Evolutionary conservation across 64 coral and sea anemone species (phyloP), one percentile per base, ranked within the genome.

Genomic region (Montipora foliosa): DNA sequence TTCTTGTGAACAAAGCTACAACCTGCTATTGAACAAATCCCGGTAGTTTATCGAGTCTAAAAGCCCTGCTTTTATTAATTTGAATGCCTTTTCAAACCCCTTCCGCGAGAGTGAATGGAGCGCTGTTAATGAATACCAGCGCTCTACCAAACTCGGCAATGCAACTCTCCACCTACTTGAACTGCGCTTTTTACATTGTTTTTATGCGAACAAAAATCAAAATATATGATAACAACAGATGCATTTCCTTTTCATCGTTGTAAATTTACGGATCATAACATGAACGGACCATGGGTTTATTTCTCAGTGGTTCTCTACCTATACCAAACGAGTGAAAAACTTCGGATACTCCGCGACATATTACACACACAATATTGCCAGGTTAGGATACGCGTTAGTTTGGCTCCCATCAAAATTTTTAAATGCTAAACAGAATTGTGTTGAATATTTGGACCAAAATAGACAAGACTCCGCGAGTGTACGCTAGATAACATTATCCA

Each of bases 1-100:
- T 22, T 69, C 62, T 86, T 13, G 49, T 86, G 82, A 86, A 86
- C 71, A 86, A 86, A 67, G 68, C 44, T 86, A 67, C 37, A 71
- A 46, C 44, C 3, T 70, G 59, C 46, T 47, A 48, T 71, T 86
- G 64, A 70, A 50, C 19, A 86, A 69, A 86, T 71, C 82, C 64
- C 82, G 19, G 62, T 86, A 67, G 67, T 86, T 86, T 48, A 49
- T 5, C 82, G 62, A 24, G 46, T 71, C 58, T 86, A 86, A 86
- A 86, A 71, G 82, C 82, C 68, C 47, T 83, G 61, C 58, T 44
- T 83, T 67, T 83, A 83, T 14, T 14, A 59, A 50, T 86, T 86
- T 15, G 66, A 70, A 47, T 75, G 45, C 44, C 76, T 50, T 78
- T 78, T 78, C 6, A 19, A 13, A 17, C 62, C 46, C 64, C 82